Conservation (phyloP, 2,113 vertebrate species). For the Amphiprion percula region DNA sequence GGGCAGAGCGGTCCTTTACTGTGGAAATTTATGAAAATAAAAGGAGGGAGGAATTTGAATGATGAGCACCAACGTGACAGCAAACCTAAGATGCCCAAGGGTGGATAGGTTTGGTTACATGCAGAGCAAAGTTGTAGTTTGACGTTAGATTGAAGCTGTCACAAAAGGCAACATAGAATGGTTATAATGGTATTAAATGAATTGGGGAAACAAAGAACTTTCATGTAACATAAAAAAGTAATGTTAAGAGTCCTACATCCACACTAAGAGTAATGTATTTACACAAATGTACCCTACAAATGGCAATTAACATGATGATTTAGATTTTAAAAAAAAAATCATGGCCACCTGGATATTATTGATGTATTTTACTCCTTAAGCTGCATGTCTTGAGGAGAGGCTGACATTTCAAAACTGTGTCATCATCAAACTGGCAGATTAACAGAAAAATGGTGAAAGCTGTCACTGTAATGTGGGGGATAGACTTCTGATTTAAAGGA, state of each 20-base stretch:
- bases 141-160: conserved; percentile 2
- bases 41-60: conserved; percentile 39
- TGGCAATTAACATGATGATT: background rate
- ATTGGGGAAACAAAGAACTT: too few relatives aligned
- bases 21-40: conserved; percentile 52
- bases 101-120: conserved; percentile 9
- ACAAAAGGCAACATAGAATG: conserved; percentile 9
- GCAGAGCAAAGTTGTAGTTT: conserved; percentile 1
- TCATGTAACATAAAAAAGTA: too few relatives aligned
- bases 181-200: conserved; percentile 13
- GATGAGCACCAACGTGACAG: conserved; percentile 44
- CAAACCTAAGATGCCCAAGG: background rate
- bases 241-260: background rate
- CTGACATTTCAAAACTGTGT: too few relatives aligned
- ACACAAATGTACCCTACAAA: background rate
- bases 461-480: too few relatives aligned
- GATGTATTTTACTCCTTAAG: too few relatives aligned
- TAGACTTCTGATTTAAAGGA: too few relatives aligned
- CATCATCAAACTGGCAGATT: too few relatives aligned
- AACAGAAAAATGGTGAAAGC: too few relatives aligned
- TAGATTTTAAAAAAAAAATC: too few relatives aligned
- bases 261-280: background rate
- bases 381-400: too few relatives aligned
- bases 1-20: conserved; percentile 4
- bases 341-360: too few relatives aligned